Base-by-base conservation (phyloP, 2,888 invertebrate species). In the Bedellia somnulentella region DNA sequence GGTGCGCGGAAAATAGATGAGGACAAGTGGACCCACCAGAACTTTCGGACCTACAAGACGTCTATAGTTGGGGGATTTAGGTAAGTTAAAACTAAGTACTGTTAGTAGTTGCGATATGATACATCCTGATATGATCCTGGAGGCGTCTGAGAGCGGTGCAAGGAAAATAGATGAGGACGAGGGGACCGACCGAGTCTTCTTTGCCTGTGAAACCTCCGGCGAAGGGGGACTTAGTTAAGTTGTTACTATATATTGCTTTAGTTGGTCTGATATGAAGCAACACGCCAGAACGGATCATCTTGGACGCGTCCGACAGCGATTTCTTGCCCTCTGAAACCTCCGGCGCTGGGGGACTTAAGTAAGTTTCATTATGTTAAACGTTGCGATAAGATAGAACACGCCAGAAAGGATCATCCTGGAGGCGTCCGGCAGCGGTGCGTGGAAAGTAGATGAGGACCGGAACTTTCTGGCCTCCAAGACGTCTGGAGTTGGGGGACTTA, bases 11-110 rank as follows among this genome's bases (percentile, higher is more conserved):
- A 91, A 61, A 91, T 93, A 62, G 93, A 93, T 52, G 95, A 96
- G 57, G 94, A 95, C 52, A 94, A 95, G 57, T 94, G 95, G 90
- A 94, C 93, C 0, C 93, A 93, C 45, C n/a, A n/a, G n/a, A n/a
- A n/a, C n/a, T n/a, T n/a, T n/a, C n/a, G n/a, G n/a, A n/a, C n/a
- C n/a, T n/a, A n/a, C n/a, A n/a, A n/a, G n/a, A n/a, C n/a, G n/a
- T n/a, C n/a, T n/a, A n/a, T n/a, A n/a, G n/a, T n/a, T n/a, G n/a
- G n/a, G n/a, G n/a, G n/a, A n/a, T n/a, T n/a, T n/a, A n/a, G n/a
- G n/a, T n/a, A n/a, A n/a, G n/a, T n/a, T n/a, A n/a, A n/a, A n/a
- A n/a, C n/a, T n/a, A n/a, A n/a, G n/a, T n/a, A n/a, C n/a, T n/a
- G n/a, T n/a, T n/a, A n/a, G n/a, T n/a, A n/a, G n/a, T n/a, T n/a